These are phyloP conservation scores for Monopis laevigella DNA, from an alignment of 2,888 invertebrate species.

Conservation along the genomic window DNA sequence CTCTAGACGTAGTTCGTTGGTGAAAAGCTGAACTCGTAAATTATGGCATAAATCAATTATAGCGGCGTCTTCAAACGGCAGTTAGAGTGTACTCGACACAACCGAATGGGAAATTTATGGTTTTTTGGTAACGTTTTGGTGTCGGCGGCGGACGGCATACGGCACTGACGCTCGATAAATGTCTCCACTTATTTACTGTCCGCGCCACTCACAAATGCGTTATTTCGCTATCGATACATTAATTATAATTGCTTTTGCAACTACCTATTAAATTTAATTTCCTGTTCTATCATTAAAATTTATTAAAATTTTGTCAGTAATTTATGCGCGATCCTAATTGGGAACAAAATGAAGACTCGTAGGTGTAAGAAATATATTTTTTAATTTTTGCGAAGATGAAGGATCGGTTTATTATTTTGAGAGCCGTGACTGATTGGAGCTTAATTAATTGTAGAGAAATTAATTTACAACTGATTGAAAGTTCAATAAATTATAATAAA, in stretches of 20 bases:
- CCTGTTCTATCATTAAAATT: slow-evolving; percentile 10
- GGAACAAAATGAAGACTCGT: slow-evolving; percentile 6
- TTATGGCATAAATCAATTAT: slow-evolving; percentile 25
- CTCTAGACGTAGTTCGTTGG: slow-evolving; percentile 20
- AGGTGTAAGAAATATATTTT: neutral
- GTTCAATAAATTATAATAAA: neutral
- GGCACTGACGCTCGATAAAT: slow-evolving; percentile 8
- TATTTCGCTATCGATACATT: slow-evolving; percentile 7
- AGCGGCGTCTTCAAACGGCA: slow-evolving; percentile 10
- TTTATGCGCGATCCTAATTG: slow-evolving; percentile 10
- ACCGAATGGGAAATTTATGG: slow-evolving; percentile 12
- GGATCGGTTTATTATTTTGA: slow-evolving; percentile 2
- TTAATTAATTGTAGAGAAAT: slow-evolving; percentile 3
- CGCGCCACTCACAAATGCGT: slow-evolving; percentile 8
- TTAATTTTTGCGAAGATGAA: slow-evolving; percentile 1
- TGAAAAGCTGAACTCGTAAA: slow-evolving; percentile 29
- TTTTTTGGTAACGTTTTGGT: neutral
- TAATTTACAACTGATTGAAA: neutral
- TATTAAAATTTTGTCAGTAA: slow-evolving; percentile 10
- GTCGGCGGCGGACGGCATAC: neutral
- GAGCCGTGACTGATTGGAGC: neutral
- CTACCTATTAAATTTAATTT: slow-evolving; percentile 11
- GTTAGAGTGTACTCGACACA: slow-evolving; percentile 7
- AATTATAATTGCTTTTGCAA: slow-evolving; percentile 10
- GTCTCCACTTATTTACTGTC: slow-evolving; percentile 12